Evolutionary conservation across 1,140 invertebrate genomes (phyloP), one percentile per base, ranked within the genome.

Genomic region (Leptonema lineaticorne): DNA sequence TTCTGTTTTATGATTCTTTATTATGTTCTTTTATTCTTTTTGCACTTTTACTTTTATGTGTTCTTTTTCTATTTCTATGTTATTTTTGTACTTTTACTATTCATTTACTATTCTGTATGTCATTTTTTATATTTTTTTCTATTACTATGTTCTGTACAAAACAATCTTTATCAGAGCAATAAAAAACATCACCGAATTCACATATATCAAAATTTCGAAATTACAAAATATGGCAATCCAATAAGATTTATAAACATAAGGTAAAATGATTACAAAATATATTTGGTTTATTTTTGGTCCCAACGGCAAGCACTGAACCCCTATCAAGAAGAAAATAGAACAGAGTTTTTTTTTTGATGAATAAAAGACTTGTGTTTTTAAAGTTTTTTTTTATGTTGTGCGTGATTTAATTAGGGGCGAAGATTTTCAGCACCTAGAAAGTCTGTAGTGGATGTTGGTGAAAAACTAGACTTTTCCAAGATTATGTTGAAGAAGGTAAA

Each of bases 351-450:
- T 8, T 26, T 22, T 33, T 33, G n/a, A n/a, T 41, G 37, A 41
- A 14, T 11, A 14, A 14, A 41, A 41, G 16, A 2, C 37, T 41
- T 11, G 37, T 6, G 11, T 33, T 41, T 14, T 11, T 11, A 14
- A 2, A 14, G 2, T 41, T 41, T 2, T 14, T 41, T 41, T 4
- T 41, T 9, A 14, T 41, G 9, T 41, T 53, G 24, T 53, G 24
- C 11, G 9, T 11, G 1, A 53, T 3, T 53, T 53, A 14, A 53
- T 11, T 22, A 53, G 50, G 50, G 50, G 11, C 24, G 50, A 53
- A 53, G 50, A 53, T 53, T 53, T 53, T 53, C 50, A 11, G 50
- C 50, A 26, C 50, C 50, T 11, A 53, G 50, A 53, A 53, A 53
- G 14, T 53, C 50, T 11, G 22, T 53, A 8, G 50, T 53, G 50